These are phyloP conservation scores for Muschampia plurimacula DNA, from an alignment of 2,888 invertebrate genomes.

Conservation along the genomic window DNA sequence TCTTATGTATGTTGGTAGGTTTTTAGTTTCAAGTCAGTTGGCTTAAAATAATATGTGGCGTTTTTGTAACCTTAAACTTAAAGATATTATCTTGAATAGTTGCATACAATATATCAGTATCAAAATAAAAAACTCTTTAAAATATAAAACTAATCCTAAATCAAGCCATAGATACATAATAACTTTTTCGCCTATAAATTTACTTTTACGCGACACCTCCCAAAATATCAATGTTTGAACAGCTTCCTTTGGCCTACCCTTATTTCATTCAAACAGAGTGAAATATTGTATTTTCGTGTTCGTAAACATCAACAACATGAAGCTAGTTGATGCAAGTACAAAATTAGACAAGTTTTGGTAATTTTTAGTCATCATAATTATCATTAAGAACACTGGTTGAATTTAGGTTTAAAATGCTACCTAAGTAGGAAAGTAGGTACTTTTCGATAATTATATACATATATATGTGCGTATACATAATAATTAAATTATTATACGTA, in stretches of 20 bases:
- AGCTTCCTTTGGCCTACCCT: conserved; percentile 4
- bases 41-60: too few relatives aligned
- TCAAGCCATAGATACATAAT: background rate
- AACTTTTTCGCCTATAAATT: background rate
- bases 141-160: background rate
- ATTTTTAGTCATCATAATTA: too few relatives aligned
- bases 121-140: background rate
- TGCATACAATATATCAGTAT: background rate
- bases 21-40: too few relatives aligned
- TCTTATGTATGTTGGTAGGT: too few relatives aligned
- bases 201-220: conserved; percentile 2
- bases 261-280: background rate
- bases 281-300: background rate
- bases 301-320: background rate
- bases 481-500: too few relatives aligned
- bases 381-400: too few relatives aligned
- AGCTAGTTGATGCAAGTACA: background rate
- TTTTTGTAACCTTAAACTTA: too few relatives aligned
- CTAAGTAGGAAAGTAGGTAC: too few relatives aligned
- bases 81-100: too few relatives aligned
- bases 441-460: too few relatives aligned
- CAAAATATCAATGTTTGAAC: conserved; percentile 14
- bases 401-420: too few relatives aligned
- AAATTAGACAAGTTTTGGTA: background rate
- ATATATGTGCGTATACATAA: too few relatives aligned